Conservation (phyloP, 2,113 vertebrate genomes). For the Terrapene triunguis region DNA sequence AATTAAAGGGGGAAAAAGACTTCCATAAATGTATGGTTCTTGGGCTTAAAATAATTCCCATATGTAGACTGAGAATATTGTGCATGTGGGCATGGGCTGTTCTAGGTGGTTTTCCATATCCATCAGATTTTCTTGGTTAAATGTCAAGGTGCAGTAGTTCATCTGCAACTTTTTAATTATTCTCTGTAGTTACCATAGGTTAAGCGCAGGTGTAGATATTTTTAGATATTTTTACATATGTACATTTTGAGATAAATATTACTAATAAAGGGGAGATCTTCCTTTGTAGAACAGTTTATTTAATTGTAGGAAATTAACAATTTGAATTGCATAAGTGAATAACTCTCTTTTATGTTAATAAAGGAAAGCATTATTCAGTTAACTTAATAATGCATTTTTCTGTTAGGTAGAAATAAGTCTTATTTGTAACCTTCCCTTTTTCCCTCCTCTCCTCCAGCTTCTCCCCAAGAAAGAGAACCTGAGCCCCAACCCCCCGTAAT, state of each 20-base stretch:
- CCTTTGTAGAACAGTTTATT: slow-evolving; percentile 36
- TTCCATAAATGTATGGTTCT: slow-evolving; percentile 69
- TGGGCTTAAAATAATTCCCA: slow-evolving; percentile 71
- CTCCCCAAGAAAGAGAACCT: slow-evolving; percentile 21
- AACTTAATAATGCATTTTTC: slow-evolving; percentile 48
- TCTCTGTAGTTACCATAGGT: slow-evolving; percentile 64
- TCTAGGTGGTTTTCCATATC: slow-evolving; percentile 73
- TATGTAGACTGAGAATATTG: slow-evolving; percentile 48
- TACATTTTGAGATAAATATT: slow-evolving; percentile 26
- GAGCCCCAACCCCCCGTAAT: slow-evolving; percentile 15
- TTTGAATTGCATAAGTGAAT: not conserved
- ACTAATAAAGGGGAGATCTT: slow-evolving; percentile 16
- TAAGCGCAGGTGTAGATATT: slow-evolving; percentile 38
- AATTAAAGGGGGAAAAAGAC: slow-evolving; percentile 65
- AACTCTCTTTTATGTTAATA: slow-evolving; percentile 22
- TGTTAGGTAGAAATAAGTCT: slow-evolving; percentile 14
- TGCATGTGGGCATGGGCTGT: slow-evolving; percentile 75
- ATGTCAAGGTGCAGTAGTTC: slow-evolving; percentile 80
- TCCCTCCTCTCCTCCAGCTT: slow-evolving; percentile 41
- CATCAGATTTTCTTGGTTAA: slow-evolving; percentile 80
- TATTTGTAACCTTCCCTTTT: slow-evolving; percentile 41
- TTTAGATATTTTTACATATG: slow-evolving; percentile 4
- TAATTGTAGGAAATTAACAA: slow-evolving; percentile 26
- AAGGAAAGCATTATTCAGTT: slow-evolving; percentile 41
- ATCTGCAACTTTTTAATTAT: slow-evolving; percentile 83